phyloP scores from a whole-genome alignment of 2,113 vertebrate genomes.

The Leptosomus discolor region DNA sequence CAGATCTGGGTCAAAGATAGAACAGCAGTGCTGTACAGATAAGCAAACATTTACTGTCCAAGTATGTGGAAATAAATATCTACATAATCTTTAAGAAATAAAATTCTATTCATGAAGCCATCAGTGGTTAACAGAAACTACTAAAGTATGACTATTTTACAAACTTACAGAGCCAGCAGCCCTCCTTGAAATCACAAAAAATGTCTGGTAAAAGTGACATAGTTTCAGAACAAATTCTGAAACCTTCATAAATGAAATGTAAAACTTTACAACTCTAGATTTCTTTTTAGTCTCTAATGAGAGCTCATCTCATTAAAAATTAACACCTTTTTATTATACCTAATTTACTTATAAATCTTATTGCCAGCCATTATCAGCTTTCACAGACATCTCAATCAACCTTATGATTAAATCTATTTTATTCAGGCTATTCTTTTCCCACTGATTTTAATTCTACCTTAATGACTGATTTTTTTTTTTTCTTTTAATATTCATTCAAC shows the following conservation, averaged over 20 bases:
- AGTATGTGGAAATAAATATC: neutral
- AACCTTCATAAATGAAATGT: slow-evolving; percentile 5
- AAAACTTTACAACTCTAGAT: slow-evolving; percentile 8
- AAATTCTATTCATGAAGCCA: neutral
- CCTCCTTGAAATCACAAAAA: neutral
- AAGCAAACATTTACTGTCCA: neutral
- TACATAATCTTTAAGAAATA: neutral
- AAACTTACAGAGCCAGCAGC: neutral
- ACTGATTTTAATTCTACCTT: slow-evolving; percentile 58
- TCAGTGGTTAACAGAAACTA: neutral
- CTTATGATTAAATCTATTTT: slow-evolving; percentile 52
- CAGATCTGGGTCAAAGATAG: neutral
- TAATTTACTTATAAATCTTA: slow-evolving; percentile 65
- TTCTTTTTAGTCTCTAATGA: slow-evolving; percentile 54
- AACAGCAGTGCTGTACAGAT: neutral
- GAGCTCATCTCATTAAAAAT: slow-evolving; percentile 62
- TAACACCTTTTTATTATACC: slow-evolving; percentile 55
- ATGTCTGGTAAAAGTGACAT: neutral
- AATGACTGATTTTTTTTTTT: slow-evolving; percentile 52
- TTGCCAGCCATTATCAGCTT: slow-evolving; percentile 44
- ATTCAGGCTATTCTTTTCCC: slow-evolving; percentile 12
- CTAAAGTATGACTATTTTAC: neutral
- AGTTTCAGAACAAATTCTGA: neutral
- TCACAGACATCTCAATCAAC: slow-evolving; percentile 44
- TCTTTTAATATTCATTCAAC: slow-evolving; percentile 16